A percentile compares a stretch with the other conserved stretches of the same genome.
Evolutionary conservation across 2,113 vertebrate species (phyloP).

Genomic region (Campylorhamphus procurvoides): DNA sequence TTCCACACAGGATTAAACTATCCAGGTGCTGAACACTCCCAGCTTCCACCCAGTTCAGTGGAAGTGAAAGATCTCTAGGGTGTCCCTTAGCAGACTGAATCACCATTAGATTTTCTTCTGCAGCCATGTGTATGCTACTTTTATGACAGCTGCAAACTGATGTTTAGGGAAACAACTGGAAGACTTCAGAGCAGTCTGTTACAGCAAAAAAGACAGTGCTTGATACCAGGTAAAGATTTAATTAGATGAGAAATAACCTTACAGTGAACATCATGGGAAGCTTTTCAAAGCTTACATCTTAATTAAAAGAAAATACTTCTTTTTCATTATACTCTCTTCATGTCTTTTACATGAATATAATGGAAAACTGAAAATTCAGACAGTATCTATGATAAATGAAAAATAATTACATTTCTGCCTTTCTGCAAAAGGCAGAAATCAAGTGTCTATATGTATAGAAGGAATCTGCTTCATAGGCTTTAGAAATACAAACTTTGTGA

Average conservation of each 20-base stretch:
- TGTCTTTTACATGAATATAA: background rate
- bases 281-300: background rate
- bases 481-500: background rate
- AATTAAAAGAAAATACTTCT: background rate
- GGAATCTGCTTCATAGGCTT: background rate
- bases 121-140: background rate
- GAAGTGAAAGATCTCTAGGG: background rate
- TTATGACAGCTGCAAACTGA: background rate
- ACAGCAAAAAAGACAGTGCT: background rate
- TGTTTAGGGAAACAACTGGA: background rate
- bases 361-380: background rate
- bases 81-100: background rate
- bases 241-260: background rate
- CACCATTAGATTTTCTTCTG: background rate
- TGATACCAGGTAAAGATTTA: background rate
- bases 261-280: background rate
- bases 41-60: background rate
- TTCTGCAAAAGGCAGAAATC: background rate
- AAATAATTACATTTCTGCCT: background rate
- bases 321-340: background rate
- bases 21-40: background rate
- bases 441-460: background rate
- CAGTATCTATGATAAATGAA: background rate
- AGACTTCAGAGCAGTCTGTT: background rate
- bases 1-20: background rate